phyloP scores from a whole-genome alignment of 1,140 invertebrate species.

The Aphelinus atriplicis region DNA sequence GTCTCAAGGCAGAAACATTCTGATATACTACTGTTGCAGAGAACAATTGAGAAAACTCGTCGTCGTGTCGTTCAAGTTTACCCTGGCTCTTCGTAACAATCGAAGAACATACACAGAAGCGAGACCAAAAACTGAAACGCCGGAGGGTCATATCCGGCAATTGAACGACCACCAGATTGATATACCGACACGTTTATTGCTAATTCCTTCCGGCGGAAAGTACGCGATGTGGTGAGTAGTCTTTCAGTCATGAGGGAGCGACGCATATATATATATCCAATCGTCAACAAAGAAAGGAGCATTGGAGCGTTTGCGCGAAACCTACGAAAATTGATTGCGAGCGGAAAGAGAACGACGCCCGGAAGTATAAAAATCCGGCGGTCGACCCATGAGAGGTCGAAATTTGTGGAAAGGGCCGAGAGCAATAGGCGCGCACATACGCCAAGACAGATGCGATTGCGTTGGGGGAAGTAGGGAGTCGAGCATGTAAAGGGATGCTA shows the following conservation, averaged over 20 bases:
- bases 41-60: too few species aligned
- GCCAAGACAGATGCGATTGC: constrained; percentile 10
- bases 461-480: neutral
- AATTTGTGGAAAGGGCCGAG: neutral
- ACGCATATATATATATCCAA: constrained; percentile 1
- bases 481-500: too few species aligned
- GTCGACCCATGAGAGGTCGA: constrained; percentile 14
- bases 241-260: neutral
- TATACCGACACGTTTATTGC: constrained; percentile 21
- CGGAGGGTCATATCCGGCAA: neutral
- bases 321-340: constrained; percentile 31
- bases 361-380: constrained; percentile 32
- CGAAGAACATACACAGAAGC: neutral
- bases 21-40: too few species aligned
- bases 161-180: constrained; percentile 11
- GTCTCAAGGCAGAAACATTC: too few species aligned
- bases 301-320: neutral
- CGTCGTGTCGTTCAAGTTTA: too few species aligned
- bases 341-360: neutral
- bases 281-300: neutral
- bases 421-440: constrained; percentile 12
- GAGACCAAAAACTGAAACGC: neutral
- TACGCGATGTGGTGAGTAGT: neutral
- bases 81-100: neutral
- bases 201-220: constrained; percentile 13